Conservation (phyloP, 1,140 invertebrate species). For the Bombyx mandarina region DNA sequence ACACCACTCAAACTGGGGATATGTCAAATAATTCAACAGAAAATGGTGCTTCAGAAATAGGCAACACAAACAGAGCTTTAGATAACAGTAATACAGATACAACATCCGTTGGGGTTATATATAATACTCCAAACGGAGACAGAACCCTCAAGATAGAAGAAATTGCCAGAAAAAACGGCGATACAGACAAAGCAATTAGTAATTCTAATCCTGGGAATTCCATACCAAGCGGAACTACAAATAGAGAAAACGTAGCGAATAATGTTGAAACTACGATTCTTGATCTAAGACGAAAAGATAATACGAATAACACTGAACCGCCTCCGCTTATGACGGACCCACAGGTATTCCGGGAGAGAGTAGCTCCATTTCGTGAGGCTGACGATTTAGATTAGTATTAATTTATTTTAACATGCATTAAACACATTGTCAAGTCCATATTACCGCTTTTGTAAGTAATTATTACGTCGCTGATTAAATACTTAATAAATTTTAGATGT, state of each 20-base stretch:
- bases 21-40: conserved; percentile 48
- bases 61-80: conserved; percentile 17
- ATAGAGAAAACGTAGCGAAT: conserved; percentile 12
- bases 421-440: no score
- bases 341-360: conserved; percentile 11
- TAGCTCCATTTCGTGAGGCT: conserved; percentile 38
- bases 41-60: conserved; percentile 52
- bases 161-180: conserved; percentile 33
- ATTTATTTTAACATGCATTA: conserved; percentile 9
- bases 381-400: conserved; percentile 43
- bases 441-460: no score
- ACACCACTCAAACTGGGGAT: conserved; percentile 61
- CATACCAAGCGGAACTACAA: conserved; percentile 20
- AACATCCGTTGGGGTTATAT: conserved; percentile 25
- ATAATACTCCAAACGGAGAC: conserved; percentile 19
- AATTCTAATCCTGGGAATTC: conserved; percentile 21
- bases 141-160: conserved; percentile 46
- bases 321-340: conserved; percentile 10
- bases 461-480: no score
- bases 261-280: conserved; percentile 33
- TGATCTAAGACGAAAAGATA: conserved; percentile 46
- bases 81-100: conserved; percentile 14
- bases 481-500: no score
- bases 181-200: conserved; percentile 22
- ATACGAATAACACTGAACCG: conserved; percentile 22